phyloP scores from a whole-genome alignment of 2,113 vertebrate genomes.

The Dolichotis patagonum region DNA sequence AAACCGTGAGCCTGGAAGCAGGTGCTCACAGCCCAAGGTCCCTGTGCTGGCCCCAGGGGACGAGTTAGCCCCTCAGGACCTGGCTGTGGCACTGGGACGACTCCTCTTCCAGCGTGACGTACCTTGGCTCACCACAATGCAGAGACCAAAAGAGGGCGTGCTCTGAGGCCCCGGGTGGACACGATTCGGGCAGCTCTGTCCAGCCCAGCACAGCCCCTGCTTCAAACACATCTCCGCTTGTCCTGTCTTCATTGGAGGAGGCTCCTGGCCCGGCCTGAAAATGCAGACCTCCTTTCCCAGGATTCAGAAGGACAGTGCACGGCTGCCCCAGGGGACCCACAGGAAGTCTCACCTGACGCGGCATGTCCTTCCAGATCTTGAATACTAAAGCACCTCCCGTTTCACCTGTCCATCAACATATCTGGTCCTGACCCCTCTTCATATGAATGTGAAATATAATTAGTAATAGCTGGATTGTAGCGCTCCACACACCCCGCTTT shows the following conservation, averaged over 20 bases:
- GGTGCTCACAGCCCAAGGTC: neutral
- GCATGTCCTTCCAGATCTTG: accelerated
- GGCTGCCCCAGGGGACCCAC: no score
- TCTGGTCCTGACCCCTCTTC: neutral
- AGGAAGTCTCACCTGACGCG: neutral
- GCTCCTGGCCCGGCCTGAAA: no score
- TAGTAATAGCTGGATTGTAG: accelerated
- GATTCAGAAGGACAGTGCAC: no score
- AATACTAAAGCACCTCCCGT: accelerated
- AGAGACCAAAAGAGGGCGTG: neutral
- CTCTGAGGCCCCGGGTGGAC: no score
- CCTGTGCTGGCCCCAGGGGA: neutral
- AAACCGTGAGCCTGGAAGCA: neutral
- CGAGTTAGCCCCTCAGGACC: neutral
- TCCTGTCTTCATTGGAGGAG: no score
- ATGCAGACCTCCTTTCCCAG: no score
- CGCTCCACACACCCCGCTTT: neutral
- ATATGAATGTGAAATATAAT: accelerated
- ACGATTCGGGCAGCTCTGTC: accelerated
- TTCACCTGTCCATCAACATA: accelerated
- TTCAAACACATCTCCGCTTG: neutral
- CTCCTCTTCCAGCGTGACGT: accelerated
- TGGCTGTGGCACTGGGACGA: accelerated
- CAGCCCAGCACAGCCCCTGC: no score
- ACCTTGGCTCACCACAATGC: no score